phyloP scores from a whole-genome alignment of 2,888 invertebrate species.

The Leucophora obtusa region DNA sequence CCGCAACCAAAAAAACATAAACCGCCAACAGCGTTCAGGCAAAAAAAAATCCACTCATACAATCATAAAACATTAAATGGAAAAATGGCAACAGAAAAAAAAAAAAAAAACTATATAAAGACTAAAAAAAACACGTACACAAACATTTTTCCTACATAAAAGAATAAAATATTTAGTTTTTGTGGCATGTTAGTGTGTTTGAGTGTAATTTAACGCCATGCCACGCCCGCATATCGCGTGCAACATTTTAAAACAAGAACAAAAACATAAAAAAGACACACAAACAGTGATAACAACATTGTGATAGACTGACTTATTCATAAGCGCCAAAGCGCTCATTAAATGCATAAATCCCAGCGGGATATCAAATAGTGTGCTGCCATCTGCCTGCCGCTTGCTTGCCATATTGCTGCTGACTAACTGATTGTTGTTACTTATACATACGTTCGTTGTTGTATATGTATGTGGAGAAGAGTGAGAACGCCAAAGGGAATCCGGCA shows the following conservation, averaged over 20 bases:
- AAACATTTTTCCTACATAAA: not conserved
- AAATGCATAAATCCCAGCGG: constrained; percentile 58
- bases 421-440: constrained; percentile 12
- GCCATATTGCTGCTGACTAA: constrained; percentile 21
- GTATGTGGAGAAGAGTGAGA: not conserved
- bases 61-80: constrained; percentile 36
- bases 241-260: constrained; percentile 27
- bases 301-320: constrained; percentile 20
- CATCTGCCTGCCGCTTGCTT: not conserved
- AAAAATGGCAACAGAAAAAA: constrained; percentile 34
- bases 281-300: constrained; percentile 2
- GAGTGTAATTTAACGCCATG: constrained; percentile 50
- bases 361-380: constrained; percentile 15
- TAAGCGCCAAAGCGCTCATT: constrained; percentile 60
- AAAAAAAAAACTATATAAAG: constrained; percentile 27
- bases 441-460: not conserved
- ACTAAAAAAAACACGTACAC: constrained; percentile 3
- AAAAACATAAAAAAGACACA: constrained; percentile 10
- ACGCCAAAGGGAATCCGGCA: constrained; percentile 37
- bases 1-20: constrained; percentile 49
- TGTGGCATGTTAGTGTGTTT: constrained; percentile 16
- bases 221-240: constrained; percentile 67
- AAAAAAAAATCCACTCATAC: constrained; percentile 24
- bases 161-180: constrained; percentile 18
- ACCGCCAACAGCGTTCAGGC: constrained; percentile 52